Conservation (phyloP, 2,113 vertebrate species). For the Eulacestoma nigropectus region DNA sequence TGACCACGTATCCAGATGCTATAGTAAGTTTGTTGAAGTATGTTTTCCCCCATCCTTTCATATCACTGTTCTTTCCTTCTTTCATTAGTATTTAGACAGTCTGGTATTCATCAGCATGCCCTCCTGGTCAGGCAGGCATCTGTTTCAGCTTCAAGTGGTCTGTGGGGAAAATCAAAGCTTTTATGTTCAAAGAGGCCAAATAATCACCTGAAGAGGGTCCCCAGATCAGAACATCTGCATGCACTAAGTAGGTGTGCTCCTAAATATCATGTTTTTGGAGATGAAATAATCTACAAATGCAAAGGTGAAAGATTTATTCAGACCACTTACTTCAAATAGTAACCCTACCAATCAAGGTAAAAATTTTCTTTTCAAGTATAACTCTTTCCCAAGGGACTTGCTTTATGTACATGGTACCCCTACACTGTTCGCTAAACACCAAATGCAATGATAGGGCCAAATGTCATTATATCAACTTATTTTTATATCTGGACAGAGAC, state of each 20-base stretch:
- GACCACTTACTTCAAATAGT: background rate
- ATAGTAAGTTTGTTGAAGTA: background rate
- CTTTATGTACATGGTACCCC: background rate
- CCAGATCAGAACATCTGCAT: background rate
- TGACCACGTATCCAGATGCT: background rate
- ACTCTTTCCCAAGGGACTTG: background rate
- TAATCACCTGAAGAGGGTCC: background rate
- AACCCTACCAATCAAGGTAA: background rate
- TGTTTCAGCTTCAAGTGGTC: slow-evolving; percentile 2
- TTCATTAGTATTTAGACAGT: background rate
- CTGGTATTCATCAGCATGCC: background rate
- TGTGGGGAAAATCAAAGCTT: background rate
- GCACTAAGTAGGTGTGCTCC: background rate
- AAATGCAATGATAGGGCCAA: background rate
- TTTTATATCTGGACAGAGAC: background rate
- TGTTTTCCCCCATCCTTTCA: background rate
- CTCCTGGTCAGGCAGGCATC: background rate
- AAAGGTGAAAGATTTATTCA: background rate
- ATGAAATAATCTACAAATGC: background rate
- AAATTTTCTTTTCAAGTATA: background rate
- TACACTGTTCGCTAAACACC: background rate
- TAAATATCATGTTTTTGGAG: background rate
- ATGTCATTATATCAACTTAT: background rate
- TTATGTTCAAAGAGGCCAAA: background rate
- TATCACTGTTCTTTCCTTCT: background rate